A percentile compares a stretch with the other conserved stretches of the same genome.
Evolutionary conservation across 2,797 vertebrate genomes (phyloP).

Genomic region (Trematomus bernacchii): DNA sequence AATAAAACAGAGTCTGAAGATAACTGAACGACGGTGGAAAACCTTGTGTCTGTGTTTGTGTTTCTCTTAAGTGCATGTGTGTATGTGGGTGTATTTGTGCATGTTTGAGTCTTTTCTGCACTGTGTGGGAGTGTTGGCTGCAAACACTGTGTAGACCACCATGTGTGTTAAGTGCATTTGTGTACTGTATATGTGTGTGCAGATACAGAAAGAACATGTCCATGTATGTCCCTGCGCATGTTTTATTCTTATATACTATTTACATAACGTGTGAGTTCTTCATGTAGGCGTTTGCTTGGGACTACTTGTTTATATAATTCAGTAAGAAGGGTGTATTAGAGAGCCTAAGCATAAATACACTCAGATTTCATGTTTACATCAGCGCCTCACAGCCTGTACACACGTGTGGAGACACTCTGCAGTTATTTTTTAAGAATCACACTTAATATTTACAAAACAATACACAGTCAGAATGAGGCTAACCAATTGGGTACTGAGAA

Average conservation of each 20-base stretch:
- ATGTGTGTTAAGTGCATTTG: slow-evolving; percentile 1
- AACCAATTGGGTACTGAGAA: slow-evolving; percentile 10
- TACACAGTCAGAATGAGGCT: slow-evolving; percentile 11
- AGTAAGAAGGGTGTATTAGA: slow-evolving; percentile 36
- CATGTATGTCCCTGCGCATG: neutral
- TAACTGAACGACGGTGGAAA: slow-evolving; percentile 32
- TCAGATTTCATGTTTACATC: slow-evolving; percentile 48
- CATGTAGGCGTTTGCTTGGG: slow-evolving; percentile 6
- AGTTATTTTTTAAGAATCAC: slow-evolving; percentile 14
- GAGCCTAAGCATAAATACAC: slow-evolving; percentile 34
- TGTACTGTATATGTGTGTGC: neutral
- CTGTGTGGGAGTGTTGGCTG: slow-evolving; percentile 40
- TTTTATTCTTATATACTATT: slow-evolving; percentile 25
- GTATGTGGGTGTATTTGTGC: slow-evolving; percentile 25
- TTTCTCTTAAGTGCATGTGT: slow-evolving; percentile 9
- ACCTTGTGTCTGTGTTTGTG: neutral
- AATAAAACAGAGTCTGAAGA: slow-evolving; percentile 28
- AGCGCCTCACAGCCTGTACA: slow-evolving; percentile 29
- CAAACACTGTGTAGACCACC: neutral
- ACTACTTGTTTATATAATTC: slow-evolving; percentile 51
- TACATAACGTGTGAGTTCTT: slow-evolving; percentile 35
- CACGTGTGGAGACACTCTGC: slow-evolving; percentile 20
- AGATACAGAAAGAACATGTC: neutral
- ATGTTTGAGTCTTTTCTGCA: slow-evolving; percentile 17
- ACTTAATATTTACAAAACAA: slow-evolving; percentile 50